A percentile compares a stretch with the other conserved stretches of the same genome.
These are phyloP conservation scores for Cephus runcator DNA, from an alignment of 2,888 invertebrate species.

Conservation along the genomic window DNA sequence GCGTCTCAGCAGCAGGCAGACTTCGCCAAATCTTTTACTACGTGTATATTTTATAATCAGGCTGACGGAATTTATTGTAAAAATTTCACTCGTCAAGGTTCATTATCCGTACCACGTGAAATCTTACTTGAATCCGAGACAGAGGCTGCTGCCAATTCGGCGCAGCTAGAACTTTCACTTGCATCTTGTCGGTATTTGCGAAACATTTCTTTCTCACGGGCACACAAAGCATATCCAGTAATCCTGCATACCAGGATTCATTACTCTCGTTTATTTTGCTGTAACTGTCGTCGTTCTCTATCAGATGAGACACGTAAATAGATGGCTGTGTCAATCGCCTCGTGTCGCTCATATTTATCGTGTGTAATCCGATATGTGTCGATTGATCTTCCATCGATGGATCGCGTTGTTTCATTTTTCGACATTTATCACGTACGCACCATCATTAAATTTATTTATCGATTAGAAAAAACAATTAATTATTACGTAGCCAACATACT, in stretches of 20 bases:
- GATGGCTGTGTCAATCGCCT: constrained; percentile 41
- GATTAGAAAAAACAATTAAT: no score
- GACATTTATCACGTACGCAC: no score
- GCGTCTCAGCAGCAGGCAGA: no score
- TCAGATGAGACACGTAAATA: constrained; percentile 39
- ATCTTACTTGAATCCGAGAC: neutral
- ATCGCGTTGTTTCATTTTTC: neutral
- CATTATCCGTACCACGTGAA: neutral
- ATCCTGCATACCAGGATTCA: constrained; percentile 35
- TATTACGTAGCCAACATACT: no score
- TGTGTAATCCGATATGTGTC: neutral
- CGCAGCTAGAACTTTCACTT: constrained; percentile 27
- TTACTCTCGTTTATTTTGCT: constrained; percentile 19
- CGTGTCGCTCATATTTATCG: constrained; percentile 30
- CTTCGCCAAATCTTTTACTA: neutral
- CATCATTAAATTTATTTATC: neutral
- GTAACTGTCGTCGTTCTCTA: constrained; percentile 21
- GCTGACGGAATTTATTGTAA: neutral
- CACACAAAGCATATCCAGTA: constrained; percentile 37
- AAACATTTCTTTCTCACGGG: constrained; percentile 34
- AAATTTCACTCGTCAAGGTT: neutral
- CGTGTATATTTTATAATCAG: no score
- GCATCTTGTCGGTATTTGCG: constrained; percentile 30
- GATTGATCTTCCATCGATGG: neutral
- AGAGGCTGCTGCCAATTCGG: neutral